These are phyloP conservation scores for Tringa solitaria DNA, from an alignment of 2,113 vertebrate species.

Conservation along the genomic window DNA sequence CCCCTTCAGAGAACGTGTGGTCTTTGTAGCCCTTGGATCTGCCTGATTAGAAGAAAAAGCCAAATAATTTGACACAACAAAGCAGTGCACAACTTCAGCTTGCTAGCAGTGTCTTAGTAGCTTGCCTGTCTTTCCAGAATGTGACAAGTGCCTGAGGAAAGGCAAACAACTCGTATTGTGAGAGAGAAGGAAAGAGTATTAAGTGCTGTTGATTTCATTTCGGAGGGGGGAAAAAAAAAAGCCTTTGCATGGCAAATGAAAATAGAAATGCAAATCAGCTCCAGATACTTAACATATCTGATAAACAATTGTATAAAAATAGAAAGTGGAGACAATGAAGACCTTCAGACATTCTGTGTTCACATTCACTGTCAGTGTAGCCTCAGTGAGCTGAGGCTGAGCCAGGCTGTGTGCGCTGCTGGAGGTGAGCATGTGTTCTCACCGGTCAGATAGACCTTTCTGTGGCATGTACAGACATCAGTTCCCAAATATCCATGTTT, in stretches of 20 bases:
- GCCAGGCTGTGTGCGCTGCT: background rate
- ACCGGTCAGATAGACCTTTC: background rate
- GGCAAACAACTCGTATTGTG: background rate
- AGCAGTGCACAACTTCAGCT: conserved; percentile 31
- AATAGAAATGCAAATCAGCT: conserved; percentile 60
- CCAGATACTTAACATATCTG: conserved; percentile 62
- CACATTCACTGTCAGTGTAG: background rate
- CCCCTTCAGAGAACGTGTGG: background rate
- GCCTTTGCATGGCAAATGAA: conserved; percentile 30
- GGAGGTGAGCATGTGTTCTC: fast-evolving
- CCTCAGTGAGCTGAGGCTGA: background rate
- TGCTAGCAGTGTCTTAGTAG: conserved; percentile 45
- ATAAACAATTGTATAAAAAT: conserved; percentile 67
- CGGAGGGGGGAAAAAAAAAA: fast-evolving
- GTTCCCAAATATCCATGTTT: background rate
- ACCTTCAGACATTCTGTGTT: background rate
- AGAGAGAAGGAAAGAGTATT: conserved; percentile 18
- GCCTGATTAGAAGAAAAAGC: conserved; percentile 42
- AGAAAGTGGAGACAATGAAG: conserved; percentile 18
- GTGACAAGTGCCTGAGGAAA: conserved; percentile 62
- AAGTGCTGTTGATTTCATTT: conserved; percentile 1
- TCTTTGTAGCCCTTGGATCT: background rate
- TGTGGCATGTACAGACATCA: background rate
- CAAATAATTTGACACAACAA: conserved; percentile 51
- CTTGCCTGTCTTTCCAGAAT: conserved; percentile 53